Conservation (phyloP, 2,797 vertebrate genomes). For the Ispidina picta region DNA sequence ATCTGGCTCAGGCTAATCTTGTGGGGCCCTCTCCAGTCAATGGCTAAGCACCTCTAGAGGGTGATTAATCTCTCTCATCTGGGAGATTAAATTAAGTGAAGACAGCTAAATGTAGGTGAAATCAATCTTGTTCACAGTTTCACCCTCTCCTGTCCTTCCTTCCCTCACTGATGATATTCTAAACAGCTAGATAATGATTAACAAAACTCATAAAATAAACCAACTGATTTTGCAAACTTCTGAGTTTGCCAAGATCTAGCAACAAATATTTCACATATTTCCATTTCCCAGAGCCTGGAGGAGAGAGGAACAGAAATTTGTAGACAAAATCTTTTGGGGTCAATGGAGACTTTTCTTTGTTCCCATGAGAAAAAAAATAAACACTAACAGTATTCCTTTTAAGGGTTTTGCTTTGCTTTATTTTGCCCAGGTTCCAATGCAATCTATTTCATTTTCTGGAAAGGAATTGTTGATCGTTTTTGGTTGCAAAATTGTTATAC, state of each 20-base stretch:
- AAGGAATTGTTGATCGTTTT: not conserved
- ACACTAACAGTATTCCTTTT: not conserved
- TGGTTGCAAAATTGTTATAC: not conserved
- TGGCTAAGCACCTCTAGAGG: not conserved
- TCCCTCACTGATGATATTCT: not conserved
- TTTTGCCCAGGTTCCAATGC: not conserved
- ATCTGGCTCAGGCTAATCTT: not conserved
- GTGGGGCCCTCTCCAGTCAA: not conserved
- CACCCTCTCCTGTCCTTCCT: not conserved
- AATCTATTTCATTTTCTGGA: not conserved
- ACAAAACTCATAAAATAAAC: not conserved
- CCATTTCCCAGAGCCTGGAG: not conserved
- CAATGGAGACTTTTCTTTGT: not conserved
- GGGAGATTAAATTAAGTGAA: conserved; percentile 13
- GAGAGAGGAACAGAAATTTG: not conserved
- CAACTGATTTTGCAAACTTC: not conserved
- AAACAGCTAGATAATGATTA: not conserved
- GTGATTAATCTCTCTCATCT: conserved; percentile 9
- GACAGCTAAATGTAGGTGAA: conserved; percentile 5
- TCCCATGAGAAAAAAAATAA: not conserved
- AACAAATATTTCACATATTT: accelerated
- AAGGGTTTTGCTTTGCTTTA: not conserved
- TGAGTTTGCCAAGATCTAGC: not conserved
- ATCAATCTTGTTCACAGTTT: not conserved
- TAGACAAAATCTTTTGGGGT: not conserved